Evolutionary conservation across 2,797 vertebrate species (phyloP), one percentile per base, ranked within the genome.

Genomic region (Hemibagrus guttatus): DNA sequence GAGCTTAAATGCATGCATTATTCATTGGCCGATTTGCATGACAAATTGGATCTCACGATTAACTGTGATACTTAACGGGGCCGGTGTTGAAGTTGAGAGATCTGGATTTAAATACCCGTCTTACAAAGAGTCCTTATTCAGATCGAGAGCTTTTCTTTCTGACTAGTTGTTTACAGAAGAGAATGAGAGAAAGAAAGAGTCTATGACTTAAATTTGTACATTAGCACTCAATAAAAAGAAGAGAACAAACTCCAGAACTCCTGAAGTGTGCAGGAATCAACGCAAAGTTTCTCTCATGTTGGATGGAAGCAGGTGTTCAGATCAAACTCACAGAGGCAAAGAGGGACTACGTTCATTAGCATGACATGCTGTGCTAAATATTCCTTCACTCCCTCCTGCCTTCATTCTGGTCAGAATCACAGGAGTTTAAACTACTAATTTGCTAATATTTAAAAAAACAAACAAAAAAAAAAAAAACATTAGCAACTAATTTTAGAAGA

Each of bases 11-110:
- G 87, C 80, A 89, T 91, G 88, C 88, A 91, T 92, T 91, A 91
- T 92, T 90, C 89, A 92, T 82, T 86, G 83, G 84, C 83, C 90
- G 84, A 91, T 90, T 91, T 89, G 91, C 89, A 88, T 90, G 87
- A 92, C 87, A 91, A 91, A 91, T 90, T 90, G 90, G 88, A 90
- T 81, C 83, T 81, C 56, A 17, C 86, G 87, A 91, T 91, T 89
- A 92, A 91, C 91, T 89, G 81, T 66, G 85, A 86, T 90, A 84
- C 85, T 92, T 90, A 91, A 92, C 89, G 87, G 71, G 85, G 71
- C 90, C 80, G 85, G 87, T 85, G 91, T 81, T 90, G 84, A 79
- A 75, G 88, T 42, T 83, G 69, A 85, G 74, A 83, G 84, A 87
- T 89, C 87, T 87, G 74, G 79, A 87, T 87, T 88, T 69, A 84